phyloP scores from a whole-genome alignment of 2,797 vertebrate species.

The Galaxias olidus region DNA sequence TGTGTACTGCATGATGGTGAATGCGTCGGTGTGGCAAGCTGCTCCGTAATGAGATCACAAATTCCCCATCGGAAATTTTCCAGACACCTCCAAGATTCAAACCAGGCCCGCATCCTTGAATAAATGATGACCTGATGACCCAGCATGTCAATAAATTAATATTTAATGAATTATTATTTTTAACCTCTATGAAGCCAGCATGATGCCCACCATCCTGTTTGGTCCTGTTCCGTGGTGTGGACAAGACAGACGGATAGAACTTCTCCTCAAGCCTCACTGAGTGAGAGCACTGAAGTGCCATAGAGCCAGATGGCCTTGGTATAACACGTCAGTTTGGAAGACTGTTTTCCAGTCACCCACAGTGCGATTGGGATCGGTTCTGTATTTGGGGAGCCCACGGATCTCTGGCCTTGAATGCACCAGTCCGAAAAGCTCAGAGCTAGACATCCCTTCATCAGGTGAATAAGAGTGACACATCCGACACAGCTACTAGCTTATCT shows the following conservation, averaged over 20 bases:
- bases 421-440: conserved; percentile 9
- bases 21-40: not conserved
- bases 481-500: not conserved
- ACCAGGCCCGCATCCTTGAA: conserved; percentile 25
- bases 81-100: conserved; percentile 11
- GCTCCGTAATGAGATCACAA: conserved; percentile 14
- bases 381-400: not conserved
- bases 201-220: conserved; percentile 1
- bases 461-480: not conserved
- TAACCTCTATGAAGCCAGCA: conserved; percentile 7
- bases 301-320: not conserved
- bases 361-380: not conserved
- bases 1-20: not conserved
- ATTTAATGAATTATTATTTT: conserved; percentile 21
- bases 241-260: conserved; percentile 5
- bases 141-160: conserved; percentile 25
- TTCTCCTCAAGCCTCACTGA: conserved; percentile 11
- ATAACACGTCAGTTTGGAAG: conserved; percentile 15
- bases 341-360: conserved; percentile 5
- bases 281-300: not conserved
- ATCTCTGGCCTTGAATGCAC: not conserved
- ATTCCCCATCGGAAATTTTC: conserved; percentile 22
- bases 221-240: not conserved
- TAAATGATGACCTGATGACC: conserved; percentile 27
- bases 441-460: not conserved